phyloP scores from a whole-genome alignment of 53 echinoderm and acorn worm genomes.

The Temnopleurus reevesii region DNA sequence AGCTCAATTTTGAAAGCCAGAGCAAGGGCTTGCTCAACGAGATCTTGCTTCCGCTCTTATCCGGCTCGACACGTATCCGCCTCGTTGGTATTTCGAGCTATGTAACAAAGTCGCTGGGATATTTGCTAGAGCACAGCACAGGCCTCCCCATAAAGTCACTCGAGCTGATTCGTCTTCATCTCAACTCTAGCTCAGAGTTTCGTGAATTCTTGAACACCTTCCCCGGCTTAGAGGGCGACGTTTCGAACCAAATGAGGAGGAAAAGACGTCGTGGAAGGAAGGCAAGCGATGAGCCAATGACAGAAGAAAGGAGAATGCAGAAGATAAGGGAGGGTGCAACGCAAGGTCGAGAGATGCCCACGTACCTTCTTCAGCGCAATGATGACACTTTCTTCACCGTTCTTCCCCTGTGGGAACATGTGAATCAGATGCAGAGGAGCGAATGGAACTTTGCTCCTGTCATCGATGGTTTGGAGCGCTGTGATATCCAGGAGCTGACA shows the following conservation, averaged over 20 bases:
- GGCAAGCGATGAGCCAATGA: neutral
- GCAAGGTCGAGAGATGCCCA: slow-evolving; percentile 35
- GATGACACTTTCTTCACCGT: slow-evolving; percentile 61
- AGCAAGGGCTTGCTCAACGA: slow-evolving; percentile 58
- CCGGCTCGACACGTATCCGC: slow-evolving; percentile 41
- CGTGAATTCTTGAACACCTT: slow-evolving; percentile 73
- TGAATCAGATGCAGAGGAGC: slow-evolving; percentile 49
- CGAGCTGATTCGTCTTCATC: slow-evolving; percentile 54
- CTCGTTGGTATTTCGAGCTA: slow-evolving; percentile 70
- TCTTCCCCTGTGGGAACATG: slow-evolving; percentile 63
- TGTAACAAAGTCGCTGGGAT: slow-evolving; percentile 65
- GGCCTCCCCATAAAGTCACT: slow-evolving; percentile 33
- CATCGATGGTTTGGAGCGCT: slow-evolving; percentile 55
- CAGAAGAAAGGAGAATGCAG: neutral
- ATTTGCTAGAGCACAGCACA: slow-evolving; percentile 45
- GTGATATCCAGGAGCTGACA: slow-evolving; percentile 49
- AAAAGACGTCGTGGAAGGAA: neutral
- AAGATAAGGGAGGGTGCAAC: slow-evolving; percentile 20
- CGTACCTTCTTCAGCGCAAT: slow-evolving; percentile 54
- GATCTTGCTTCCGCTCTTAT: slow-evolving; percentile 39
- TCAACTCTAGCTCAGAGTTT: slow-evolving; percentile 71
- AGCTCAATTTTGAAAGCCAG: slow-evolving; percentile 68
- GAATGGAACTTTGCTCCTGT: slow-evolving; percentile 66
- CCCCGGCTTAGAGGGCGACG: slow-evolving; percentile 60
- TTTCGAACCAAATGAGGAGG: slow-evolving; percentile 41